These are phyloP conservation scores for Diarsia brunnea DNA, from an alignment of 2,888 invertebrate species.

Conservation along the genomic window DNA sequence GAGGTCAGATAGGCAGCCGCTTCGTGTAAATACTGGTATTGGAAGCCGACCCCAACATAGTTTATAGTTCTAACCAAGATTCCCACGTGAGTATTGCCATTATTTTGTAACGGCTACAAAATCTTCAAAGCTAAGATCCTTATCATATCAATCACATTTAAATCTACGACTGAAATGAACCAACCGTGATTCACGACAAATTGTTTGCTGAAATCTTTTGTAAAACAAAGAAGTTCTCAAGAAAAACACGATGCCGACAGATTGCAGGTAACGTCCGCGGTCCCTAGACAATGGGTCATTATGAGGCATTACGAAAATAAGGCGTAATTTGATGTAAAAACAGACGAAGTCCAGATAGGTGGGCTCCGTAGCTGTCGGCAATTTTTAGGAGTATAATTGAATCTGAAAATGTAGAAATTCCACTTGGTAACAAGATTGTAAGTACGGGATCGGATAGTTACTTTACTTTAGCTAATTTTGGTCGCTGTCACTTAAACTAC, in stretches of 20 bases:
- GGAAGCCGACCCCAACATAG: background rate
- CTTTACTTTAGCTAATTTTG: background rate
- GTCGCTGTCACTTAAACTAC: no score
- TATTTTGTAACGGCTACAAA: conserved; percentile 12
- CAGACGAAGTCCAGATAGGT: conserved; percentile 9
- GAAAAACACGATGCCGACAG: conserved; percentile 46
- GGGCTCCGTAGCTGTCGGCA: conserved; percentile 35
- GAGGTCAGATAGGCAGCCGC: background rate
- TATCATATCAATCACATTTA: conserved; percentile 32
- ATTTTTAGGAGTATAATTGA: background rate
- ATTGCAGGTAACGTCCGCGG: conserved; percentile 55
- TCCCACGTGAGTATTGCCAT: conserved; percentile 30
- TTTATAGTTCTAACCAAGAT: background rate
- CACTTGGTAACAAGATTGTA: background rate
- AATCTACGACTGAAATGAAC: conserved; percentile 20
- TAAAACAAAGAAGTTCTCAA: conserved; percentile 59
- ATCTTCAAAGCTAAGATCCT: conserved; percentile 24
- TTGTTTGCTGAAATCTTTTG: conserved; percentile 44
- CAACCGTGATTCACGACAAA: conserved; percentile 42
- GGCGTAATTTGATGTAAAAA: conserved; percentile 69
- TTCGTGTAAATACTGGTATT: background rate
- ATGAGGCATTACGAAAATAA: conserved; percentile 68
- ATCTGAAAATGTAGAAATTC: background rate
- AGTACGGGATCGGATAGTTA: background rate
- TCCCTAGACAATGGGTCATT: conserved; percentile 68